These are phyloP conservation scores for Plutella xylostella DNA, from an alignment of 2,888 invertebrate genomes.

Conservation along the genomic window DNA sequence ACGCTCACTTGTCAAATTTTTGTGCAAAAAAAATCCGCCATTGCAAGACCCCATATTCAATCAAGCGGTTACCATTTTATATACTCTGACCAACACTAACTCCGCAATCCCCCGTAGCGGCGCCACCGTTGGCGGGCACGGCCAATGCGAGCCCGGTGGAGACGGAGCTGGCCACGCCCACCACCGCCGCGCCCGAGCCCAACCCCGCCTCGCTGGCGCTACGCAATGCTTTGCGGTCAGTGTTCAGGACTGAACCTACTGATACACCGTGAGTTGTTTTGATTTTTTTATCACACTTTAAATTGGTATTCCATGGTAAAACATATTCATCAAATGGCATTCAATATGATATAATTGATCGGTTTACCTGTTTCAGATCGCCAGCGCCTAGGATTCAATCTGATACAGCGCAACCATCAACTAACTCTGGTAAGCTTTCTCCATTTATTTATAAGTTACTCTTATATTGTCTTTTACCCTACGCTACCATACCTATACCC, in stretches of 20 bases:
- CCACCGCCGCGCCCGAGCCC: constrained; percentile 45
- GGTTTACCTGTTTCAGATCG: constrained; percentile 30
- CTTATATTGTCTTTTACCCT: too few relatives aligned
- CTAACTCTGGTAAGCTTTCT: constrained; percentile 39
- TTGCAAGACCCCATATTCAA: too few relatives aligned
- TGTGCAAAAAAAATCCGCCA: too few relatives aligned
- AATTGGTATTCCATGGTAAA: too few relatives aligned
- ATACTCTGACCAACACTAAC: neutral
- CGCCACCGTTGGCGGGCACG: constrained; percentile 24
- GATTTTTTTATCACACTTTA: neutral
- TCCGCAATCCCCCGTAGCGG: neutral
- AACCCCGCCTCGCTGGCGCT: constrained; percentile 47
- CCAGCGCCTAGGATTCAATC: constrained; percentile 47
- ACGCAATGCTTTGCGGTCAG: constrained; percentile 52
- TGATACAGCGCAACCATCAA: constrained; percentile 44
- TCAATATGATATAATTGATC: too few relatives aligned
- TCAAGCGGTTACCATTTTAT: too few relatives aligned
- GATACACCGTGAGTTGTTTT: constrained; percentile 45
- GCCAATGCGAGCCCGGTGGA: constrained; percentile 48
- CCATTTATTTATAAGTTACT: too few relatives aligned
- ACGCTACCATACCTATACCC: too few relatives aligned
- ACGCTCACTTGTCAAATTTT: too few relatives aligned
- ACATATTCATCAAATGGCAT: too few relatives aligned
- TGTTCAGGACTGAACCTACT: constrained; percentile 43
- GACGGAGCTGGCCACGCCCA: constrained; percentile 54